Conservation (phyloP, 1,140 invertebrate genomes). For the Neodiprion fabricii region DNA sequence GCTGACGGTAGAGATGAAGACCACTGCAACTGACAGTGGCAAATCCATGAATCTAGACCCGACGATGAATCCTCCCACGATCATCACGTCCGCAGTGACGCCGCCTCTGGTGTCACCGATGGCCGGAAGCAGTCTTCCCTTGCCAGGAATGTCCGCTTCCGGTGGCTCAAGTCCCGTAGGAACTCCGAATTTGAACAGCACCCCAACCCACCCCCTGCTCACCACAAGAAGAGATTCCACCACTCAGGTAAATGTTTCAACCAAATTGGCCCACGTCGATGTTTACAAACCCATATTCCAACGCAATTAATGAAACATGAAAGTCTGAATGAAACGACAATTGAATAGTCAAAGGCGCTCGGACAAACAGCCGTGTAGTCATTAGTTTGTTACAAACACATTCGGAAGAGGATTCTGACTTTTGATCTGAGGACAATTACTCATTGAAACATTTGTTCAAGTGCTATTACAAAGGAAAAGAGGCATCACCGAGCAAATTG, state of each 20-base stretch:
- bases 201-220: constrained; percentile 68
- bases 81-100: constrained; percentile 81
- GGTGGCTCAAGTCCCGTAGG: constrained; percentile 55
- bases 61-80: constrained; percentile 77
- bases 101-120: constrained; percentile 79
- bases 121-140: constrained; percentile 50
- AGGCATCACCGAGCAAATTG: constrained; percentile 70
- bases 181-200: constrained; percentile 62
- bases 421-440: neutral
- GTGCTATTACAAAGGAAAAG: constrained; percentile 61
- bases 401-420: neutral
- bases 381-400: too few species aligned
- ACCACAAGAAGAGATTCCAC: constrained; percentile 80
- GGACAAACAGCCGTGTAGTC: neutral
- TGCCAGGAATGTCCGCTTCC: constrained; percentile 55
- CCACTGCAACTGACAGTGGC: constrained; percentile 27
- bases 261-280: constrained; percentile 58
- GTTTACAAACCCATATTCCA: neutral
- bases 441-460: constrained; percentile 32
- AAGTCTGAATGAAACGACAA: neutral
- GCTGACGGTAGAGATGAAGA: neutral
- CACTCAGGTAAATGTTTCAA: constrained; percentile 74
- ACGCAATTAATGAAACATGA: neutral
- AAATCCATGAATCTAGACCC: constrained; percentile 46
- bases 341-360: neutral